Percentiles rank a stretch among this genome's conserved stretches.
phyloP scores from a whole-genome alignment of 2,113 vertebrate genomes.

The Tragelaphus strepsiceros region DNA sequence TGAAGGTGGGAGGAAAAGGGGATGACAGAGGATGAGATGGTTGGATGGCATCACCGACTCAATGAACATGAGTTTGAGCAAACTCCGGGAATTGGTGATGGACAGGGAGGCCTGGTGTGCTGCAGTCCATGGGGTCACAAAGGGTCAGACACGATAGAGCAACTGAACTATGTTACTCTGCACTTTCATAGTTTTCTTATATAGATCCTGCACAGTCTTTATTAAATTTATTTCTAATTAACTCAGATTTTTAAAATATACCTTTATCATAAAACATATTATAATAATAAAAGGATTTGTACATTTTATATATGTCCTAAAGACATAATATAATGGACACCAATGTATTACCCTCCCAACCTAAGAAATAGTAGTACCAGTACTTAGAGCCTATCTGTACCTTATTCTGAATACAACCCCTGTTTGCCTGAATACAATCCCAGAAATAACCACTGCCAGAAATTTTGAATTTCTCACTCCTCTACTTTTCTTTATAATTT shows the following conservation, averaged over 20 bases:
- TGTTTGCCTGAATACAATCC: background rate
- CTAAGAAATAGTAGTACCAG: background rate
- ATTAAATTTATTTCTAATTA: background rate
- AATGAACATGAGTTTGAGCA: background rate
- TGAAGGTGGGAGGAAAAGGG: background rate
- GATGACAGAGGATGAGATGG: background rate
- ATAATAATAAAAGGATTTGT: background rate
- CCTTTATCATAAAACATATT: background rate
- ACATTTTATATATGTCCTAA: background rate
- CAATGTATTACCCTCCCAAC: background rate
- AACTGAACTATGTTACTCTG: background rate
- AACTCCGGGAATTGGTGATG: background rate
- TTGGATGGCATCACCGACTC: background rate
- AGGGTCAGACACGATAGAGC: rapidly evolving
- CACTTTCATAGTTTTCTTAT: background rate
- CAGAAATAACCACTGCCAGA: background rate
- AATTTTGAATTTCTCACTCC: background rate
- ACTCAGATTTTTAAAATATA: background rate
- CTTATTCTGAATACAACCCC: background rate
- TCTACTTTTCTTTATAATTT: background rate
- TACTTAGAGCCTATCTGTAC: background rate
- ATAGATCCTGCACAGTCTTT: background rate
- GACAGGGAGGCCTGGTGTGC: background rate
- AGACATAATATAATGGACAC: background rate
- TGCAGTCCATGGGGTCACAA: background rate